These are phyloP conservation scores for Bimastos eiseni DNA, from an alignment of 2,888 invertebrate genomes.

Conservation along the genomic window DNA sequence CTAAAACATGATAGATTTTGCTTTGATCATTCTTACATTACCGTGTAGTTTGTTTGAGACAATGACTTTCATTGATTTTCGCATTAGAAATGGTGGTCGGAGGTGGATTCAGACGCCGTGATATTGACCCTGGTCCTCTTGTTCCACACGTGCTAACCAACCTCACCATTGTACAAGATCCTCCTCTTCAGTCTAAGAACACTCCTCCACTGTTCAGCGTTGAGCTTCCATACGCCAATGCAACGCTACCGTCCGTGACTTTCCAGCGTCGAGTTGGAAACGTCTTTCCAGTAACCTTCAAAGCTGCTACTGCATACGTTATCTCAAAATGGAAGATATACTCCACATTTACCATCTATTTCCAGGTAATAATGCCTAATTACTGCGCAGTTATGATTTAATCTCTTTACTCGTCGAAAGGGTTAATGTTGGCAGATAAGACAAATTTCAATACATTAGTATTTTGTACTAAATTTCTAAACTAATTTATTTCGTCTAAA, in stretches of 20 bases:
- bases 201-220: neutral
- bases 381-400: neutral
- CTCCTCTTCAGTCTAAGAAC: neutral
- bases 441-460: neutral
- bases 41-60: neutral
- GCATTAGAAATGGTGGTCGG: neutral
- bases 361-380: conserved; percentile 26
- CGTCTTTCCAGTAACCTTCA: conserved; percentile 32
- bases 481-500: neutral
- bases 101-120: neutral
- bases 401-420: neutral
- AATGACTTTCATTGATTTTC: neutral
- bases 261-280: conserved; percentile 15
- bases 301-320: conserved; percentile 28
- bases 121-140: neutral
- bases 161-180: neutral
- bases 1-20: neutral
- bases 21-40: neutral
- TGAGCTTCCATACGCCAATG: neutral
- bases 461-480: neutral
- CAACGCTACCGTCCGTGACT: neutral
- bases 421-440: neutral
- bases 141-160: neutral
- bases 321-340: conserved; percentile 34
- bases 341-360: conserved; percentile 30